Evolutionary conservation across 2,797 vertebrate genomes (phyloP).

Genomic region (Salmo trutta): DNA sequence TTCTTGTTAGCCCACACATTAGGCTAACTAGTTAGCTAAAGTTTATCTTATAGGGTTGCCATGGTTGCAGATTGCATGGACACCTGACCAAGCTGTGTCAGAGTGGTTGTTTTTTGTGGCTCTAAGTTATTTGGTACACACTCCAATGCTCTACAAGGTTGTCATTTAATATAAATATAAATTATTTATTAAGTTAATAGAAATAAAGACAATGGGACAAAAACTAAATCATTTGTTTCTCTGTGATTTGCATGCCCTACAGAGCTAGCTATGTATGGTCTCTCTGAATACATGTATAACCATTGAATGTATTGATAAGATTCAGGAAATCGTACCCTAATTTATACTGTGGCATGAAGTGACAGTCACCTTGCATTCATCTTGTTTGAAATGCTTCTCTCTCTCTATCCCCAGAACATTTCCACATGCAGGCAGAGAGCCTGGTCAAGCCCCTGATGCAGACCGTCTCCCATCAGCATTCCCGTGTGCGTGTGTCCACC

Average conservation of each 20-base stretch:
- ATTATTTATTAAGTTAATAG: background rate
- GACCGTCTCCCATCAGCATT: conserved; percentile 90
- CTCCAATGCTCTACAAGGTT: background rate
- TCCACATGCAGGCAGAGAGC: conserved; percentile 92
- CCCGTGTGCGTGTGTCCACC: conserved; percentile 86
- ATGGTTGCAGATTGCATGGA: conserved; percentile 48
- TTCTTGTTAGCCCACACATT: background rate
- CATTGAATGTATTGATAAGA: background rate
- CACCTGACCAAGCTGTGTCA: background rate
- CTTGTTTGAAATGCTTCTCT: background rate
- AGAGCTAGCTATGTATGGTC: background rate
- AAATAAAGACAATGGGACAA: background rate
- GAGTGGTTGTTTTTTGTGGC: background rate
- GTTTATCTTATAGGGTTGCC: conserved; percentile 49
- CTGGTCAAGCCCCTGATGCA: conserved; percentile 90
- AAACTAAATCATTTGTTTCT: background rate
- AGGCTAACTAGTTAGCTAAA: background rate
- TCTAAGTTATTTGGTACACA: background rate
- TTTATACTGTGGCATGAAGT: background rate
- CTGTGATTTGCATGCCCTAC: background rate
- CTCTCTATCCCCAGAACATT: conserved; percentile 80
- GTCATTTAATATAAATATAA: no score
- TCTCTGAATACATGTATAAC: background rate
- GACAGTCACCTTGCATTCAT: background rate
- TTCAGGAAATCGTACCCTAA: no score